Base-by-base conservation (phyloP, 2,888 invertebrate genomes). In the Aplocera efformata region DNA sequence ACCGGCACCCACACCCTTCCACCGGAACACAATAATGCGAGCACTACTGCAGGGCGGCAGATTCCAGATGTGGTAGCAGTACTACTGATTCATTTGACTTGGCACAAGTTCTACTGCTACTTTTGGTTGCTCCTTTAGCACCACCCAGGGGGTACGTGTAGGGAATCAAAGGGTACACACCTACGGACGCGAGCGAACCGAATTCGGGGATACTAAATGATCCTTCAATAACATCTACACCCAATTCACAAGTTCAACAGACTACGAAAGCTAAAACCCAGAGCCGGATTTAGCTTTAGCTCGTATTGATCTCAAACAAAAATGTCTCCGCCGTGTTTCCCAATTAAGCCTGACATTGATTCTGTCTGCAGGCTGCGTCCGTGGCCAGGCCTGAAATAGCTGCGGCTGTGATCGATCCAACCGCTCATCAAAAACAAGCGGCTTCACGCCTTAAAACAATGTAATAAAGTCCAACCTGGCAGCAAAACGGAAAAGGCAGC, bases 281-380 rank as follows among this genome's bases (percentile, higher is more conserved):
- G n/a, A 24, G 21, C 58, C 47, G 34, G 40, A 52, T 58, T 60
- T 55, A 52, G 41, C 10, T 33, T 20, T 6, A 17, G 13, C 13
- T 17, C 28, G 44, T 66, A 73, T 77, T 55, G 72, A 76, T 72
- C 69, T 50, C 48, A 50, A 56, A 65, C 69, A 74, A 78, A 79
- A 81, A 72, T 77, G 67, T 69, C 72, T 63, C 70, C 57, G 50
- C 48, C 65, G 68, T 67, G 67, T 63, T 60, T 55, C 67, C 73
- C 78, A 82, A 82, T 83, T 79, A 82, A 63, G 62, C 61, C 41
- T 76, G 79, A 79, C 83, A 79, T 72, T 79, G 82, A 79, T 79
- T 72, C 68, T 65, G 80, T 76, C 79, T 80, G 73, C 76, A 67
- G 58, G 50, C 60, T 42, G 39, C 51, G 52, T 52, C 56, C 61